Percentiles rank a stretch among this genome's conserved stretches.
phyloP scores from a whole-genome alignment of 2,113 vertebrate genomes.

The Lontra canadensis region DNA sequence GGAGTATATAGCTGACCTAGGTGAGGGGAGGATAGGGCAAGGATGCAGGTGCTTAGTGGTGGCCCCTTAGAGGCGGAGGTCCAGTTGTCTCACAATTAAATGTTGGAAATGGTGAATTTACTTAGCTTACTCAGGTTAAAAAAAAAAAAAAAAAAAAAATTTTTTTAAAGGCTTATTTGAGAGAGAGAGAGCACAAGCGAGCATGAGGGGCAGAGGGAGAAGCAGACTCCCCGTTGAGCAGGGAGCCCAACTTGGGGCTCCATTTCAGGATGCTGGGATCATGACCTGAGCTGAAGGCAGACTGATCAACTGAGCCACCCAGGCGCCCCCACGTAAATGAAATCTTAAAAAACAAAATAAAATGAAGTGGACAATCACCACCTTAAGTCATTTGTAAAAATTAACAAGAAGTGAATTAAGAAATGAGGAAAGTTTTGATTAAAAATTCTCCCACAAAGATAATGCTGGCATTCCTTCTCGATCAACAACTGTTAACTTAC shows the following conservation, averaged over 20 bases:
- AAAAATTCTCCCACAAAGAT: constrained; percentile 4
- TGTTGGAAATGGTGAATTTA: background rate
- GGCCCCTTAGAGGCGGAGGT: background rate
- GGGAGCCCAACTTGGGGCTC: background rate
- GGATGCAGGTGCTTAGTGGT: background rate
- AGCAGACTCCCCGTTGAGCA: background rate
- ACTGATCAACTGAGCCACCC: background rate
- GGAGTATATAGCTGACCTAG: background rate
- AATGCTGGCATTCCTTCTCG: background rate
- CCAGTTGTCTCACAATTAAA: background rate
- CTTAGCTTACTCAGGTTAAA: background rate
- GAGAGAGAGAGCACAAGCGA: background rate
- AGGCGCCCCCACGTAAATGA: background rate
- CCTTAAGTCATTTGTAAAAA: constrained; percentile 1
- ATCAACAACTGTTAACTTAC: background rate
- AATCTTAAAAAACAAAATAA: background rate
- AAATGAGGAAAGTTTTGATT: background rate
- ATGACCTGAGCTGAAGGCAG: background rate
- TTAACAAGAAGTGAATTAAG: background rate
- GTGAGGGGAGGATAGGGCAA: background rate
- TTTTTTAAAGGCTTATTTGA: background rate
- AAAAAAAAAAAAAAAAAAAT: no score
- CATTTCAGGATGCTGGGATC: background rate
- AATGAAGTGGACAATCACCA: background rate
- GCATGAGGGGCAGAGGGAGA: background rate